phyloP scores from a whole-genome alignment of 2,797 vertebrate genomes.

The Molossus molossus region DNA sequence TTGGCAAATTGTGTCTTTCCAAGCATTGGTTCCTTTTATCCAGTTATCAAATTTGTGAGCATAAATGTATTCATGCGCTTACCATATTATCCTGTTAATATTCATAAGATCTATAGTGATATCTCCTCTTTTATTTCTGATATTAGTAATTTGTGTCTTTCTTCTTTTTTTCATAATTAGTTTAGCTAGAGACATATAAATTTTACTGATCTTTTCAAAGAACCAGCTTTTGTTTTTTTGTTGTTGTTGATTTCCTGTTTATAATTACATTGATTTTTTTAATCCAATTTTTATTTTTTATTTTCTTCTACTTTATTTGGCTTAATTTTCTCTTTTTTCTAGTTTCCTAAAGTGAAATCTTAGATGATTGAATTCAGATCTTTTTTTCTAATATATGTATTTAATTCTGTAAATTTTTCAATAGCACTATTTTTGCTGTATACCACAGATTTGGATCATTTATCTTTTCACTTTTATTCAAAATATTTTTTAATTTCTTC shows the following conservation, averaged over 20 bases:
- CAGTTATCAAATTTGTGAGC: not conserved
- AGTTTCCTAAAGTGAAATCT: not conserved
- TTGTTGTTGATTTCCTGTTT: not conserved
- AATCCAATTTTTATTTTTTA: not conserved
- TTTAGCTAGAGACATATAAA: not conserved
- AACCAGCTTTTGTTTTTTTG: not conserved
- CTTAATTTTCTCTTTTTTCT: not conserved
- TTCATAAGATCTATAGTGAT: not conserved
- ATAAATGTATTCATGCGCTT: not conserved
- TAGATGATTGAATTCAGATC: not conserved
- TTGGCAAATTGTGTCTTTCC: conserved; percentile 8
- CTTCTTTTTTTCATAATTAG: not conserved
- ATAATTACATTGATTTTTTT: conserved; percentile 32
- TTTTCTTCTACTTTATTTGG: not conserved
- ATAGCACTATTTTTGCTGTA: not conserved
- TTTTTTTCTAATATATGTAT: not conserved
- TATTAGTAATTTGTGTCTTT: not conserved
- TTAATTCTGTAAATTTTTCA: not conserved
- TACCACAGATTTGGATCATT: not conserved
- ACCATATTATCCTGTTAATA: not conserved
- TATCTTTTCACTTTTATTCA: conserved; percentile 29
- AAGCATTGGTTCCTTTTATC: conserved; percentile 13
- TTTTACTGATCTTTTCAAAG: conserved; percentile 21
- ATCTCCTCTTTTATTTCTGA: not conserved
- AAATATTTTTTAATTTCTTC: not conserved